Evolutionary conservation across 2,113 vertebrate species (phyloP).

Genomic region (Condylura cristata): DNA sequence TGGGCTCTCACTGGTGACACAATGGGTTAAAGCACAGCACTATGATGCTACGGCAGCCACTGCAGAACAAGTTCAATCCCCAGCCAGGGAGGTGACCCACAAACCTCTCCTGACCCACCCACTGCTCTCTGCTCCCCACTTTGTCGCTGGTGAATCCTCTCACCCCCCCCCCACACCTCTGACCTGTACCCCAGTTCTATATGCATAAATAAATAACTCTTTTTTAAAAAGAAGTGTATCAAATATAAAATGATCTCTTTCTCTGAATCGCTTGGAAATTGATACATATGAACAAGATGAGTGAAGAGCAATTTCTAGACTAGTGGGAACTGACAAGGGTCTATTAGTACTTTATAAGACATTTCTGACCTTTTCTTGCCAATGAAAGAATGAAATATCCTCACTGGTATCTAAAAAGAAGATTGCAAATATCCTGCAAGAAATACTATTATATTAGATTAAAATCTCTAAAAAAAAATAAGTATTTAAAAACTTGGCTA

Average conservation of each 20-base stretch:
- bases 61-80: no score
- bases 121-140: no score
- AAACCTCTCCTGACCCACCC: no score
- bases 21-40: no score
- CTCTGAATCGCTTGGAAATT: not conserved
- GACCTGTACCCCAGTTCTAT: no score
- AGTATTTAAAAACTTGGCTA: not conserved
- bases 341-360: not conserved
- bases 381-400: not conserved
- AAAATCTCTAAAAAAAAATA: not conserved
- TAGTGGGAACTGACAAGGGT: not conserved
- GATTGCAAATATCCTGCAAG: not conserved
- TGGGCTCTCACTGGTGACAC: no score
- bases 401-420: not conserved
- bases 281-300: not conserved
- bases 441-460: not conserved
- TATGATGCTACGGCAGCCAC: no score
- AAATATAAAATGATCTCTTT: slow-evolving; percentile 22
- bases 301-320: not conserved
- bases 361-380: not conserved
- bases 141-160: no score
- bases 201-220: no score
- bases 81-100: no score
- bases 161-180: no score
- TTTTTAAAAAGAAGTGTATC: not conserved